Percentiles rank a stretch among this genome's conserved stretches.
Conservation (phyloP, 2,113 vertebrate genomes). For the Elephas maximus region DNA sequence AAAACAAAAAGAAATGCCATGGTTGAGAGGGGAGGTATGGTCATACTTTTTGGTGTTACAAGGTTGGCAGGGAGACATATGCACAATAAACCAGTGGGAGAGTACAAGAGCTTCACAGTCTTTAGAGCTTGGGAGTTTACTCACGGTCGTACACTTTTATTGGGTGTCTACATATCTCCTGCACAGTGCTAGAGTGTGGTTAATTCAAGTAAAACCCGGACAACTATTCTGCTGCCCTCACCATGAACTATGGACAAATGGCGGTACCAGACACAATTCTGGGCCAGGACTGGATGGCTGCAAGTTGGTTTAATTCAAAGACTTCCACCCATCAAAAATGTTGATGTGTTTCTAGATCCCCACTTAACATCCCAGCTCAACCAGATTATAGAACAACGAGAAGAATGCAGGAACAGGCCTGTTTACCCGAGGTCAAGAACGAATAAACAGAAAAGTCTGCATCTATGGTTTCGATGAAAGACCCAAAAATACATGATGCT, state of each 20-base stretch:
- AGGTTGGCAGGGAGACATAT: neutral
- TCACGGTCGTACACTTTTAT: neutral
- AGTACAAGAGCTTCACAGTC: neutral
- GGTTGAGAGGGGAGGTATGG: neutral
- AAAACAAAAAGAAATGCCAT: neutral
- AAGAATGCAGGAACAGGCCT: conserved; percentile 53
- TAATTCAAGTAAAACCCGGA: conserved; percentile 23
- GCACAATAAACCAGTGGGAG: neutral
- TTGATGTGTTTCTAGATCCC: neutral
- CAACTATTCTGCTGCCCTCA: neutral
- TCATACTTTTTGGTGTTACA: neutral
- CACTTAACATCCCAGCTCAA: conserved; percentile 49
- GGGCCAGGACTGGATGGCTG: neutral
- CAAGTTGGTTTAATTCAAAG: conserved; percentile 38
- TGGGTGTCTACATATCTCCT: neutral
- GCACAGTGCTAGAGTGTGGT: neutral
- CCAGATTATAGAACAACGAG: conserved; percentile 46
- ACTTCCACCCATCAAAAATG: conserved; percentile 2
- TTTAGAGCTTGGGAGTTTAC: neutral
- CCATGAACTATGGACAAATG: neutral
- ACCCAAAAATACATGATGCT: conserved; percentile 68
- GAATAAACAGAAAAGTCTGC: conserved; percentile 68
- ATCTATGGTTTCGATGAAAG: conserved; percentile 15
- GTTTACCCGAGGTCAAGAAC: conserved; percentile 66
- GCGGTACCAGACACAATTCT: neutral